Conservation (phyloP, 2,888 invertebrate species). For the Isotomurus palustris region DNA sequence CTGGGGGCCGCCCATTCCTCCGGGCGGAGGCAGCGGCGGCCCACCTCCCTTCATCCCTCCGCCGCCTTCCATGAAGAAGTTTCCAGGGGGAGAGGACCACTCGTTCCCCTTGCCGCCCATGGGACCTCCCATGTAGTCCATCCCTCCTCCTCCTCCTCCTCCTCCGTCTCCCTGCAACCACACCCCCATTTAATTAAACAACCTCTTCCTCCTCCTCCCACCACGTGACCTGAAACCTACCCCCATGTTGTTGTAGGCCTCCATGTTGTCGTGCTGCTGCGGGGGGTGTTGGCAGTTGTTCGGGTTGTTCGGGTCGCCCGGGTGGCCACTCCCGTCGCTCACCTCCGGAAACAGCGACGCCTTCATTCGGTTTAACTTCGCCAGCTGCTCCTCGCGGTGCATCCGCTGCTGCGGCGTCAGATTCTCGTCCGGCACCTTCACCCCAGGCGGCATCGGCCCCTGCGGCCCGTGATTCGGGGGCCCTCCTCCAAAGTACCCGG, state of each 20-base stretch:
- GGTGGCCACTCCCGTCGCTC: conserved; percentile 27
- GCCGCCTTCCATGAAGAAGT: conserved; percentile 41
- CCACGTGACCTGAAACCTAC: no score
- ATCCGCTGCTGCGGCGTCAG: conserved; percentile 92
- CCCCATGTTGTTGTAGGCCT: conserved; percentile 30
- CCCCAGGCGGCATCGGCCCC: conserved; percentile 54
- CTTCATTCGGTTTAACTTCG: conserved; percentile 85
- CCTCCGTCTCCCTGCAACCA: no score
- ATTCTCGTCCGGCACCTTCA: conserved; percentile 92
- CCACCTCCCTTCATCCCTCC: conserved; percentile 37
- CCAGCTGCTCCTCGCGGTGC: conserved; percentile 87
- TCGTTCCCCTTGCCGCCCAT: conserved; percentile 43
- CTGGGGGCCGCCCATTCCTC: conserved; percentile 36
- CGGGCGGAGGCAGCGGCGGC: conserved; percentile 21
- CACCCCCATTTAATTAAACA: no score
- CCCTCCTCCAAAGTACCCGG: conserved; percentile 34
- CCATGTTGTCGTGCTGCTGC: conserved; percentile 42
- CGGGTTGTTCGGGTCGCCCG: conserved; percentile 26
- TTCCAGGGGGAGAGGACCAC: conserved; percentile 35
- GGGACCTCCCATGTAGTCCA: conserved; percentile 43
- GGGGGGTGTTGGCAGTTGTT: conserved; percentile 38
- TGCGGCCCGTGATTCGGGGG: conserved; percentile 33
- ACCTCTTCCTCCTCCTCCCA: no score
- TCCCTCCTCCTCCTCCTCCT: conserved; percentile 30
- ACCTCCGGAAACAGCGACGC: conserved; percentile 74